Evolutionary conservation across 2,888 invertebrate species (phyloP), one percentile per base, ranked within the genome.

Genomic region (Cloeon dipterum): DNA sequence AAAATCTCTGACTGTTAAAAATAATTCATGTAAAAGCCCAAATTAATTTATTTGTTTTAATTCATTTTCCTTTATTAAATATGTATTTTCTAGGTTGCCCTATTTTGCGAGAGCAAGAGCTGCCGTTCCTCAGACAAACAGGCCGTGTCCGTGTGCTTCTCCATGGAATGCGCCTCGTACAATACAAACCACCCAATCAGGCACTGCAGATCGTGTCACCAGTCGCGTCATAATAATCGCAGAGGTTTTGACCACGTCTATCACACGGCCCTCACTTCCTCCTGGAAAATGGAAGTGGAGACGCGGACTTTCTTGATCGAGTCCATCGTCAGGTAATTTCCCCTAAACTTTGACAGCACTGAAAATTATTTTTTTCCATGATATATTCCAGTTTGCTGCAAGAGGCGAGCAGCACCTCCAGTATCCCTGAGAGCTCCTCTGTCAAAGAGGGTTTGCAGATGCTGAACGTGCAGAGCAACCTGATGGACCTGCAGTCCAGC

Each of bases 161-260:
- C 89, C 1, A 81, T 78, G 34, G 96, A 96, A 55, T 98, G 98
- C 54, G 89, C 89, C 26, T 85, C 85, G 52, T 86, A 85, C 52
- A 96, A 96, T 55, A 83, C 88, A 20, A 89, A 91, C 54, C 83
- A 88, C 52, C 98, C 98, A 2, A 89, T 96, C 42, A 71, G 94
- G 34, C 88, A 86, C 54, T 89, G 89, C 53, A 67, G 72, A 45
- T 83, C 86, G 50, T 89, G 89, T 50, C 83, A 88, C 58, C 76
- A 77, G 47, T 81, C 76, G 53, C 67, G 86, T 0, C 89, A 89
- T 57, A 86, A 86, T 56, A 78, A 74, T 48, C 66, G 81, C 18
- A 68, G 86, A 34, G 88, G 86, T 21, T 75, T 72, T 1, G 85
- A 85, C 61, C 93, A 94, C 61, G 75, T 93, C 47, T 79, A 78